phyloP scores from a whole-genome alignment of 2,113 vertebrate species.

The human (Homo sapiens) region GRCh38 chr1:14397001-14397500 shows the following conservation, averaged over 20 bases:
- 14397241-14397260: neutral
- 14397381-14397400: neutral
- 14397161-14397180: neutral
- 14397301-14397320: neutral
- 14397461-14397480: neutral
- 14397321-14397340: neutral
- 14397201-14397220: neutral
- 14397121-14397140: accelerated
- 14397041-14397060: neutral
- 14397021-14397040: neutral
- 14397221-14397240: neutral
- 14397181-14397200: too few relatives aligned
- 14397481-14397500: too few relatives aligned
- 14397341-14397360: accelerated
- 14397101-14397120: too few relatives aligned
- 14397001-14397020: neutral
- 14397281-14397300: neutral
- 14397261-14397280: neutral
- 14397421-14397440: neutral
- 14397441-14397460: neutral
- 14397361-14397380: neutral
- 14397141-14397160: neutral
- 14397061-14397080: accelerated
- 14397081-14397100: too few relatives aligned
- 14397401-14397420: too few relatives aligned